These are phyloP conservation scores for Drosophila mojavensis DNA, from an alignment of 1,140 invertebrate species.

Conservation along the genomic window DNA sequence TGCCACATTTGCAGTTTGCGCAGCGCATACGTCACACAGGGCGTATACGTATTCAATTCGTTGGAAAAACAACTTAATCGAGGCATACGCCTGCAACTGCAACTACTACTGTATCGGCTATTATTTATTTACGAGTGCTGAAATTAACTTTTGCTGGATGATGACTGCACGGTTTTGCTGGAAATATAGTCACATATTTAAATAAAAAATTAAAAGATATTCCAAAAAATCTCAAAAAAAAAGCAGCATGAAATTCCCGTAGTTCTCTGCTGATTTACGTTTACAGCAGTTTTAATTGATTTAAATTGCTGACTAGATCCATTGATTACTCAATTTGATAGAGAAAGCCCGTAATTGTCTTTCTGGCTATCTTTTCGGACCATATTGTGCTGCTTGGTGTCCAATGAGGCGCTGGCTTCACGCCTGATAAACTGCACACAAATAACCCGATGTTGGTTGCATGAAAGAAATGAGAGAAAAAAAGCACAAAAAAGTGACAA, in stretches of 20 bases:
- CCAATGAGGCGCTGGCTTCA: conserved; percentile 13
- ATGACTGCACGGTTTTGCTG: too few species aligned
- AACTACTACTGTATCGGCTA: not conserved
- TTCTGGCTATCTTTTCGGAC: not conserved
- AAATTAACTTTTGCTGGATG: not conserved
- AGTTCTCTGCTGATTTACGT: too few species aligned
- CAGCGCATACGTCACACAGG: not conserved
- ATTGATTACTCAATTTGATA: not conserved
- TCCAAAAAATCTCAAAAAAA: too few species aligned
- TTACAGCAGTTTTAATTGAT: conserved; percentile 2
- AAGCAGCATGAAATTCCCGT: not conserved
- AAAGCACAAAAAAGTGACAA: conserved; percentile 23
- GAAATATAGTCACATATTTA: too few species aligned
- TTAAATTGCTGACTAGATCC: not conserved
- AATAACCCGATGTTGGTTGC: conserved; percentile 25
- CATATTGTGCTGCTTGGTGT: conserved; percentile 4
- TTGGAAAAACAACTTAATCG: conserved; percentile 9
- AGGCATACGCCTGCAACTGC: not conserved
- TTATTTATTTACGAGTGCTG: conserved; percentile 12
- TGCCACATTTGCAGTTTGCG: not conserved
- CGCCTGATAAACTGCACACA: conserved; percentile 33
- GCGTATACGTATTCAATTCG: conserved; percentile 3
- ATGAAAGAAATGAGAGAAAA: not conserved
- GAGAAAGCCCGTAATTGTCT: not conserved
- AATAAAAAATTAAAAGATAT: too few species aligned